Evolutionary conservation across 1,140 invertebrate species (phyloP).

Genomic region (Octopus sinensis): DNA sequence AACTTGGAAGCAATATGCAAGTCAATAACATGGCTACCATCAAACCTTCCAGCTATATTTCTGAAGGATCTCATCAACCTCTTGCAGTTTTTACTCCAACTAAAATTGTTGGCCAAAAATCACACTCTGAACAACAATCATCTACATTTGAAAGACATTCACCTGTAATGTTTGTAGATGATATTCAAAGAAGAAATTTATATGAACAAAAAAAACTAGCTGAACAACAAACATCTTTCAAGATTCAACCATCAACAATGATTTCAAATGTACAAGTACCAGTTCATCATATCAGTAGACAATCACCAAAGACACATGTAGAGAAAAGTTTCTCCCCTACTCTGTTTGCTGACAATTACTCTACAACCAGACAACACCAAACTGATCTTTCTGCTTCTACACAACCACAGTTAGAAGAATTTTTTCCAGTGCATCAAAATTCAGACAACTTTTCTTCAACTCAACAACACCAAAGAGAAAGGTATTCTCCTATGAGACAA

Average conservation of each 20-base stretch:
- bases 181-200: not conserved
- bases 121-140: not conserved
- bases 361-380: not conserved
- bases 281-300: not conserved
- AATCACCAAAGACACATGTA: not conserved
- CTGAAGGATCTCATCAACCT: not conserved
- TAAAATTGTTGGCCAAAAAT: not conserved
- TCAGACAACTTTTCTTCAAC: too few relatives aligned
- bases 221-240: not conserved
- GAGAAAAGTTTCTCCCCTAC: not conserved
- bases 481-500: too few relatives aligned
- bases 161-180: not conserved
- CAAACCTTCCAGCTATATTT: not conserved
- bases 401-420: too few relatives aligned
- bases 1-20: not conserved
- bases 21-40: not conserved
- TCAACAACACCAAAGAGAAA: too few relatives aligned
- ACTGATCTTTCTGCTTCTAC: too few relatives aligned
- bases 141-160: not conserved
- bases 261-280: not conserved
- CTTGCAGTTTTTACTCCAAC: not conserved
- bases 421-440: too few relatives aligned
- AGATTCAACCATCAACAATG: not conserved
- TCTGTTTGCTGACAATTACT: not conserved
- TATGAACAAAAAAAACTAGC: not conserved